A percentile compares a stretch with the other conserved stretches of the same genome.
These are phyloP conservation scores for Gymnodraco acuticeps DNA, from an alignment of 2,797 vertebrate genomes.

Conservation along the genomic window DNA sequence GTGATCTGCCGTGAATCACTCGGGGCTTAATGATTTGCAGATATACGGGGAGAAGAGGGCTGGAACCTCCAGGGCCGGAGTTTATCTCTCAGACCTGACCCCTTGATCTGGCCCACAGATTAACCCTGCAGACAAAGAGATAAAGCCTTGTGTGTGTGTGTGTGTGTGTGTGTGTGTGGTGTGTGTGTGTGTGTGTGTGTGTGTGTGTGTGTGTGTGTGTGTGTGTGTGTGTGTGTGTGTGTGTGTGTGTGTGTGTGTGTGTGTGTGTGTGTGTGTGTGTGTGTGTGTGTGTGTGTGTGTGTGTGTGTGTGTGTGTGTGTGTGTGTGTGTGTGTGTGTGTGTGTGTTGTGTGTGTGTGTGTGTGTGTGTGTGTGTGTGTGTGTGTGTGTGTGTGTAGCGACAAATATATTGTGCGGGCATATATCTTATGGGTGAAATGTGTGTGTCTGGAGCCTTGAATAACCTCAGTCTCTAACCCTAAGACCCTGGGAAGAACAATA, in stretches of 20 bases:
- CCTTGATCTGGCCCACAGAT: constrained; percentile 83
- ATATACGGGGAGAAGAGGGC: constrained; percentile 59
- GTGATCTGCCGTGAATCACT: constrained; percentile 76
- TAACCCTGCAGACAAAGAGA: constrained; percentile 74
- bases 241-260: too few relatives aligned
- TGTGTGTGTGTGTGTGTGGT: constrained; percentile 32
- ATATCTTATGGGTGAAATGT: constrained; percentile 47
- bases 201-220: not conserved
- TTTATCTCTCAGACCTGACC: constrained; percentile 83
- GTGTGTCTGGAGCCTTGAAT: constrained; percentile 55
- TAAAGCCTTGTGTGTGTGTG: constrained; percentile 33
- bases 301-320: too few relatives aligned
- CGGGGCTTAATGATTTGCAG: constrained; percentile 84
- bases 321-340: too few relatives aligned
- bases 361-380: too few relatives aligned
- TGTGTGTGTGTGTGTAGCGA: constrained; percentile 1
- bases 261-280: too few relatives aligned
- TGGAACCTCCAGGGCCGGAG: constrained; percentile 70
- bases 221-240: too few relatives aligned
- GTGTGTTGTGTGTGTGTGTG: too few relatives aligned
- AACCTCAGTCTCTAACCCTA: constrained; percentile 61
- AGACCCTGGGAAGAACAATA: constrained; percentile 67
- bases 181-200: constrained; percentile 38
- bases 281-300: too few relatives aligned
- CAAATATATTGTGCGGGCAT: constrained; percentile 36